Percentiles rank a stretch among this genome's conserved stretches.
Evolutionary conservation across 1,140 invertebrate species (phyloP).

Genomic region (Bombus huntii): DNA sequence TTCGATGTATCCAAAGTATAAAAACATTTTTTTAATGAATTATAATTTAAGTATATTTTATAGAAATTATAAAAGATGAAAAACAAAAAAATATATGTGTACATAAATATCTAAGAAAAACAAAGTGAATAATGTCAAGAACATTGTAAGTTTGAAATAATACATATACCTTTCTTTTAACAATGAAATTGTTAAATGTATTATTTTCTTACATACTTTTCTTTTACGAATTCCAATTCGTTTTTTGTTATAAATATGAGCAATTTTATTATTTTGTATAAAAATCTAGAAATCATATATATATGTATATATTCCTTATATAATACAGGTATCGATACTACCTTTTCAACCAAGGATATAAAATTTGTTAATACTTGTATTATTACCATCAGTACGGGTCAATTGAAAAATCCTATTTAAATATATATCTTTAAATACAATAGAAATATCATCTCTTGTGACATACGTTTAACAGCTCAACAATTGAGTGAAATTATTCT

Average conservation of each 20-base stretch:
- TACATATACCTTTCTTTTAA: conserved; percentile 4
- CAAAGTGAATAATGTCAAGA: conserved; percentile 20
- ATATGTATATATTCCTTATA: conserved; percentile 47
- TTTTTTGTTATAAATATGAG: conserved; percentile 44
- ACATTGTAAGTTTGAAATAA: conserved; percentile 13
- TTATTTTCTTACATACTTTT: conserved; percentile 18
- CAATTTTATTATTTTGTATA: conserved; percentile 66
- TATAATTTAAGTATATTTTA: conserved; percentile 37
- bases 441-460: conserved; percentile 73
- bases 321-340: conserved; percentile 63
- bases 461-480: conserved; percentile 71
- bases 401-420: conserved; percentile 79
- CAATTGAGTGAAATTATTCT: conserved; percentile 57
- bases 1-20: conserved; percentile 57
- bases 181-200: conserved; percentile 24
- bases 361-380: conserved; percentile 78
- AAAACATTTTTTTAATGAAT: conserved; percentile 44
- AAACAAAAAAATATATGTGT: conserved; percentile 25
- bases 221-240: conserved; percentile 15
- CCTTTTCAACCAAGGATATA: conserved; percentile 67
- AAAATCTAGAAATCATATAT: conserved; percentile 66
- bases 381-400: conserved; percentile 70
- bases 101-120: conserved; percentile 42
- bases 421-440: conserved; percentile 73
- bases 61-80: conserved; percentile 33